Percentiles rank a stretch among this genome's conserved stretches.
phyloP scores from a whole-genome alignment of 1,140 invertebrate genomes.

The Alviniconcha marisindica region DNA sequence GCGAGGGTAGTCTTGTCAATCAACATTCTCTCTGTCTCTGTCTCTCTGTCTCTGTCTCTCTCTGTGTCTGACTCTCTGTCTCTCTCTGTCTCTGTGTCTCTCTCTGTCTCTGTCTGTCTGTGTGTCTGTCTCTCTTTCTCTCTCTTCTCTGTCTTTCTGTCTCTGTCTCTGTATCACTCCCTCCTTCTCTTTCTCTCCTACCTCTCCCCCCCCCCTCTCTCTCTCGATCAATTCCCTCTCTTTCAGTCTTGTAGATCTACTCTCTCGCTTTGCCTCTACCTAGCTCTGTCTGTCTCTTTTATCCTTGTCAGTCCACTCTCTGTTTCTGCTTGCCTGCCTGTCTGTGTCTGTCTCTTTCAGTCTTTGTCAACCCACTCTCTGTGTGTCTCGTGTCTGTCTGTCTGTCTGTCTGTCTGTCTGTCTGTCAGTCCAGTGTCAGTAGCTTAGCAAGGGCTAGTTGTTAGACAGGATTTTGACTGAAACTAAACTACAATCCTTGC shows the following conservation, averaged over 20 bases:
- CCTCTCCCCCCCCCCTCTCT: slow-evolving; percentile 2
- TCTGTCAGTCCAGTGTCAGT: too few species aligned
- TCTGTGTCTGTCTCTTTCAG: slow-evolving; percentile 24
- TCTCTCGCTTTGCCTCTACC: not conserved
- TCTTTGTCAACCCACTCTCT: too few species aligned
- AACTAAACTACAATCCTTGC: too few species aligned
- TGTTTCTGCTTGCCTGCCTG: too few species aligned
- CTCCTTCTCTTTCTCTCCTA: slow-evolving; percentile 7
- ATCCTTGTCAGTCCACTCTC: too few species aligned
- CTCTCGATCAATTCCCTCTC: slow-evolving; percentile 5
- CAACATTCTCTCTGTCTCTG: not conserved
- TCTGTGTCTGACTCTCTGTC: too few species aligned
- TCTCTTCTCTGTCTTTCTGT: slow-evolving; percentile 39
- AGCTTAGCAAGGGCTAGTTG: too few species aligned
- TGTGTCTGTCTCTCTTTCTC: slow-evolving; percentile 40
- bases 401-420: slow-evolving; percentile 46
- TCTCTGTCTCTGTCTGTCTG: too few species aligned
- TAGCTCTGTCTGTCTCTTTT: slow-evolving; percentile 7
- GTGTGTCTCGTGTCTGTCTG: too few species aligned
- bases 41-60: slow-evolving; percentile 25
- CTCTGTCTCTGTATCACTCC: slow-evolving; percentile 23
- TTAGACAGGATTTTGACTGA: too few species aligned
- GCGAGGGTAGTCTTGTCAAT: too few species aligned
- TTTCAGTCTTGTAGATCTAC: not conserved
- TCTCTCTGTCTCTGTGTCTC: too few species aligned